Conservation (phyloP, 2,888 invertebrate species). For the Orchestes rusci region DNA sequence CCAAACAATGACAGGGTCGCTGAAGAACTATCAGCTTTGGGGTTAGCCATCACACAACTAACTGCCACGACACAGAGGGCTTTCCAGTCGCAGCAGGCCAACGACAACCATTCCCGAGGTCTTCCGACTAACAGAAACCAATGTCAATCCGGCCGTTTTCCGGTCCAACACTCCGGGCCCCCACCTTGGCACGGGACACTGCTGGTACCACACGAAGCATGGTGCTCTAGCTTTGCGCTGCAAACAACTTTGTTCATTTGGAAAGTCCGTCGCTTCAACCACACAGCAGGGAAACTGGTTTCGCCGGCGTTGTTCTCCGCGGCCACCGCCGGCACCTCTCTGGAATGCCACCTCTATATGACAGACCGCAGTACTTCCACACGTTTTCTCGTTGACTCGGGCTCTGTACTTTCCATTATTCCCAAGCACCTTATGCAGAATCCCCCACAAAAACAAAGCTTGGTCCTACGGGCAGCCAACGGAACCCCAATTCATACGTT, state of each 20-base stretch:
- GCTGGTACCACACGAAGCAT: too few species aligned
- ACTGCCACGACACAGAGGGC: too few species aligned
- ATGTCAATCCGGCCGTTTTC: background rate
- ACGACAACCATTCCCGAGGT: too few species aligned
- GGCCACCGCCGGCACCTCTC: too few species aligned
- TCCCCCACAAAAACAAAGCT: background rate
- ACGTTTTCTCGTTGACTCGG: background rate
- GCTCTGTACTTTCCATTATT: background rate
- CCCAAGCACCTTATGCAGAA: background rate
- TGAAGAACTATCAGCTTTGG: background rate
- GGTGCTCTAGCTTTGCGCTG: too few species aligned
- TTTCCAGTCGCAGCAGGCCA: too few species aligned
- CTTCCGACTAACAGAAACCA: too few species aligned
- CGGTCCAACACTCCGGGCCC: background rate
- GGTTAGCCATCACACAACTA: background rate
- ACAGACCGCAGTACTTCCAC: background rate
- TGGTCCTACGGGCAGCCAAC: background rate
- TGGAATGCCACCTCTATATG: background rate
- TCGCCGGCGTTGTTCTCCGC: too few species aligned
- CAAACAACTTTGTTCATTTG: constrained; percentile 1
- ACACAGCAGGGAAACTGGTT: too few species aligned
- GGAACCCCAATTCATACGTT: background rate
- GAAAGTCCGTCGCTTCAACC: background rate
- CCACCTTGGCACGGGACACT: too few species aligned
- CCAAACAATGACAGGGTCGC: background rate